phyloP scores from a whole-genome alignment of 2,113 vertebrate species.

The Coryphaenoides rupestris region DNA sequence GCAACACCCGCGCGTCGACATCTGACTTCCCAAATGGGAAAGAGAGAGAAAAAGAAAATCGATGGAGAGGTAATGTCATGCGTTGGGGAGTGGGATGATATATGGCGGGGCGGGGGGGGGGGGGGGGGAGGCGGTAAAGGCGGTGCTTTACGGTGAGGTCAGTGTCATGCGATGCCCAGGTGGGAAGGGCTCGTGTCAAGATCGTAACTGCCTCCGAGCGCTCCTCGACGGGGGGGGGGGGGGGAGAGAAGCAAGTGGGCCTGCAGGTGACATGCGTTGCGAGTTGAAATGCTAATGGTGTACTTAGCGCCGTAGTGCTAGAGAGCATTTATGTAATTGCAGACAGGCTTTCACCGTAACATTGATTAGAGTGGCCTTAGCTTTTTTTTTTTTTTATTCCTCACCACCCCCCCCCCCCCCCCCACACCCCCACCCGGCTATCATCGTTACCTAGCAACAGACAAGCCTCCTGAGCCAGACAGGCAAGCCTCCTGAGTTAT shows the following conservation, averaged over 20 bases:
- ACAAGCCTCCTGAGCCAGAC: constrained; percentile 68
- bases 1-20: too few relatives aligned
- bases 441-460: constrained; percentile 77
- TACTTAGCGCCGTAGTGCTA: constrained; percentile 54
- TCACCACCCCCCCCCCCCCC: constrained; percentile 51
- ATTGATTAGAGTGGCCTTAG: constrained; percentile 70
- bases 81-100: not conserved
- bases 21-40: too few relatives aligned
- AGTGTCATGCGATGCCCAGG: not conserved
- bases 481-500: constrained; percentile 63
- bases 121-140: too few relatives aligned
- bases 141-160: not conserved
- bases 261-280: constrained; percentile 44
- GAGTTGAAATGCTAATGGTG: constrained; percentile 55
- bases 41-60: not conserved
- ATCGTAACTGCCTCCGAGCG: not conserved
- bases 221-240: not conserved
- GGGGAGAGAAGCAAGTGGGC: constrained; percentile 12
- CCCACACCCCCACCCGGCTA: too few relatives aligned
- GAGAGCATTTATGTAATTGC: constrained; percentile 75
- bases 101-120: too few relatives aligned
- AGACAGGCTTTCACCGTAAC: constrained; percentile 67
- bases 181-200: not conserved
- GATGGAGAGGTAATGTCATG: not conserved
- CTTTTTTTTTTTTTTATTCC: constrained; percentile 70